These are phyloP conservation scores for Phaethornis superciliosus DNA, from an alignment of 2,113 vertebrate genomes.

Conservation along the genomic window DNA sequence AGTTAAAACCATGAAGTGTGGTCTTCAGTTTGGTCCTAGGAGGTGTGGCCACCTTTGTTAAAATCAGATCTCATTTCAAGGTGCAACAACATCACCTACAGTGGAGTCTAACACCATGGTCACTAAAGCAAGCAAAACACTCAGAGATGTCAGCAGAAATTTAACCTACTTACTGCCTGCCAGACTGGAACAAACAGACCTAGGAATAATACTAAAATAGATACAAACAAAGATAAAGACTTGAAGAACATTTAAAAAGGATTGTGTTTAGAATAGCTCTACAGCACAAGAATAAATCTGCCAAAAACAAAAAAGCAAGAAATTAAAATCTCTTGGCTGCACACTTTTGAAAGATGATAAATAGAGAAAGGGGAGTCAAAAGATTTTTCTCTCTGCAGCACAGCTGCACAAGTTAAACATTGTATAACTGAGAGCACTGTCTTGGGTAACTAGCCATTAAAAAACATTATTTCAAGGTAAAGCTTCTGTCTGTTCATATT, in stretches of 20 bases:
- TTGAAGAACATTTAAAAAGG: neutral
- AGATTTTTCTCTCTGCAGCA: neutral
- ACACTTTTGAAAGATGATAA: neutral
- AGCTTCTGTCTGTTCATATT: neutral
- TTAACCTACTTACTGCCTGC: neutral
- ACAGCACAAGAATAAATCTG: neutral
- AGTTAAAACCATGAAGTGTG: neutral
- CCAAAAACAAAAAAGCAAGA: constrained; percentile 22
- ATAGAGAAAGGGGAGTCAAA: neutral
- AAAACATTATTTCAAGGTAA: neutral
- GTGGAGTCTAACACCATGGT: neutral
- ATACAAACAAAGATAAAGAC: neutral
- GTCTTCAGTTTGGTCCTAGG: neutral
- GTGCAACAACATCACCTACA: neutral
- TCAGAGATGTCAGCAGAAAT: neutral
- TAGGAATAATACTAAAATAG: neutral
- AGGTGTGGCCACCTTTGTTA: neutral
- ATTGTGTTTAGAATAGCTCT: neutral
- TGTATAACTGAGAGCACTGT: neutral
- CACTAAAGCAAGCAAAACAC: neutral
- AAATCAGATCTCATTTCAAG: neutral
- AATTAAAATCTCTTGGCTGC: neutral
- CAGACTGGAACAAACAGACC: neutral
- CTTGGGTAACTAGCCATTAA: neutral
- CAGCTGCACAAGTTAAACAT: neutral